Evolutionary conservation across 2,797 vertebrate species (phyloP).

Genomic region (Smutsia gigantea): DNA sequence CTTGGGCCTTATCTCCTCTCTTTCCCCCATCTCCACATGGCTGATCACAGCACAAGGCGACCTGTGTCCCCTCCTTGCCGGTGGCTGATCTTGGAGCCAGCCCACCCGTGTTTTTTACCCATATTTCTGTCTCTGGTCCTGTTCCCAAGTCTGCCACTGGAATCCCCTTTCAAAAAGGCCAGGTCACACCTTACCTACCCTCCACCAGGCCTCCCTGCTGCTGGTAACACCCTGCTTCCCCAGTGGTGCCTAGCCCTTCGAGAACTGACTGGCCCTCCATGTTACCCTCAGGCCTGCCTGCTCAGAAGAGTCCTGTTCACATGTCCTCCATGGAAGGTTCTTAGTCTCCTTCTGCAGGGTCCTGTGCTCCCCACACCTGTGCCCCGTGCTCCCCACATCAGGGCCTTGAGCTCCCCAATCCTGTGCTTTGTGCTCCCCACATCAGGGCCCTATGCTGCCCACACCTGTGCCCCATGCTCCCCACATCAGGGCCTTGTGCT

Average conservation of each 20-base stretch:
- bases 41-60: fast-evolving
- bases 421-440: too few species aligned
- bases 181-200: too few species aligned
- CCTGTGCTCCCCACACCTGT: too few species aligned
- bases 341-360: not conserved
- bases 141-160: not conserved
- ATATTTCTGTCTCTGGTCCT: not conserved
- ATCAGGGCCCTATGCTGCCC: too few species aligned
- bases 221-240: fast-evolving
- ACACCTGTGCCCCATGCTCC: too few species aligned
- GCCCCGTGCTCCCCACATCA: too few species aligned
- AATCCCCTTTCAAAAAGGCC: not conserved
- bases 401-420: too few species aligned
- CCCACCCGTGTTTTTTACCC: fast-evolving
- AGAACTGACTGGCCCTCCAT: not conserved
- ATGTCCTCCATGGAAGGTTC: fast-evolving
- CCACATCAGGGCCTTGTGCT: too few species aligned
- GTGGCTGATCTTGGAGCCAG: fast-evolving
- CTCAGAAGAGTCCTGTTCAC: not conserved
- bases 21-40: fast-evolving
- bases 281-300: fast-evolving
- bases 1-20: fast-evolving
- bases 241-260: fast-evolving
- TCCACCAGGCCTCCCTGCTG: fast-evolving
- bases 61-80: fast-evolving